Base-by-base conservation (phyloP, 2,888 invertebrate genomes). In the Pandemis heparana region DNA sequence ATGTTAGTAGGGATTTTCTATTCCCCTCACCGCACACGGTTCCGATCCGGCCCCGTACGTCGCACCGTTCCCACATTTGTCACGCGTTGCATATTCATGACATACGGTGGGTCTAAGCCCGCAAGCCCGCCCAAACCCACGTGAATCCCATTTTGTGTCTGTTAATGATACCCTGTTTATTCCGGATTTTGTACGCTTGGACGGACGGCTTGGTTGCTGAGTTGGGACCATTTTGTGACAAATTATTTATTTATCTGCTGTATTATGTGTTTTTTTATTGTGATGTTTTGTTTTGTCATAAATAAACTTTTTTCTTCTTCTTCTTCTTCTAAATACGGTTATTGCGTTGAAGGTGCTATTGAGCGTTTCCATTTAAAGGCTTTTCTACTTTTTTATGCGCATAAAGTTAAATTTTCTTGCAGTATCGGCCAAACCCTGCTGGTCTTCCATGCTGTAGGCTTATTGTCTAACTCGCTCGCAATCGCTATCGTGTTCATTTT, bases 101-200 rank as follows among this genome's bases (percentile, higher is more conserved):
- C 56, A 56, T 5, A 56, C 23, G 56, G 51, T 9, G 9, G 51
- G 56, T 12, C 56, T 43, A 63, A 63, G 63, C 63, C 23, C 41
- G 23, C 12, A 46, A 63, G 41, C 18, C 23, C 61, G 16, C 23
- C 5, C 23, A 7, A 14, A 63, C 14, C 63, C 46, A 4, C 14
- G 18, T 7, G 63, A 46, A 63, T 63, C 63, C 63, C 46, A 14
- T 46, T 63, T 18, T 8, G 63, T 63, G n/a, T 60, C 23, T 23
- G 43, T 56, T 63, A 43, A 63, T 63, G 63, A 63, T 32, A 63
- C 43, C 63, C 63, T 46, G 63, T 46, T 63, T 46, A 63, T 32
- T n/a, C 63, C 10, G 63, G 63, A 43, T 63, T 23, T 46, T 23
- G 7, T 41, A 6, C 14, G 23, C 23, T 43, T 43, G 63, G 18